A percentile compares a stretch with the other conserved stretches of the same genome.
Evolutionary conservation across 2,888 invertebrate genomes (phyloP).

Genomic region (Smittia aterrima): DNA sequence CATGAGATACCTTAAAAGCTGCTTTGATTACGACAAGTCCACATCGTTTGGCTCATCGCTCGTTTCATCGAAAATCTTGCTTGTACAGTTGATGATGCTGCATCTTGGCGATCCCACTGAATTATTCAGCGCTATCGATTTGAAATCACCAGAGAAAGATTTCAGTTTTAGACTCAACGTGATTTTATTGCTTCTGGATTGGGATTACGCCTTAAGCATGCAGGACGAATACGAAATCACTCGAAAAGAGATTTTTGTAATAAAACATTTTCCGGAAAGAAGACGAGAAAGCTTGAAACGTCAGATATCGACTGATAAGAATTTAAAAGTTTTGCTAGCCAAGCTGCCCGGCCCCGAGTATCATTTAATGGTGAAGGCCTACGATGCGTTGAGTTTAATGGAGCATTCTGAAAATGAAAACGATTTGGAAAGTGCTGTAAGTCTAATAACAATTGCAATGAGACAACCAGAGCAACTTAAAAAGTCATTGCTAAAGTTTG

Average conservation of each 20-base stretch:
- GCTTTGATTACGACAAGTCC: neutral
- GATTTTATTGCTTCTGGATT: neutral
- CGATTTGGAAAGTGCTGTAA: neutral
- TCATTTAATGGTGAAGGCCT: neutral
- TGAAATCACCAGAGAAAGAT: slow-evolving; percentile 43
- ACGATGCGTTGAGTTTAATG: neutral
- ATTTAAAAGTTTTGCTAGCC: neutral
- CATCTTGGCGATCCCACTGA: too few species aligned
- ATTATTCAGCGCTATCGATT: too few species aligned
- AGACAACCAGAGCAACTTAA: neutral
- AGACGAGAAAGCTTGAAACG: neutral
- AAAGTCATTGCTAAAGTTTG: neutral
- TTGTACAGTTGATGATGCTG: too few species aligned
- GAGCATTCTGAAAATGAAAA: neutral
- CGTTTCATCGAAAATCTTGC: neutral
- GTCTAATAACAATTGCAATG: neutral
- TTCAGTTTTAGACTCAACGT: slow-evolving; percentile 44
- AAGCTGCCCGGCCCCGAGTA: neutral
- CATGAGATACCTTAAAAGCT: neutral
- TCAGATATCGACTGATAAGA: neutral
- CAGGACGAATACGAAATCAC: slow-evolving; percentile 27
- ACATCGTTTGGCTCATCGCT: neutral
- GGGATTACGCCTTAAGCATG: neutral
- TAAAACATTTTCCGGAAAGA: neutral
- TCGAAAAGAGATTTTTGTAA: neutral